Conservation (phyloP, 2,113 vertebrate genomes). For the Murina feae region DNA sequence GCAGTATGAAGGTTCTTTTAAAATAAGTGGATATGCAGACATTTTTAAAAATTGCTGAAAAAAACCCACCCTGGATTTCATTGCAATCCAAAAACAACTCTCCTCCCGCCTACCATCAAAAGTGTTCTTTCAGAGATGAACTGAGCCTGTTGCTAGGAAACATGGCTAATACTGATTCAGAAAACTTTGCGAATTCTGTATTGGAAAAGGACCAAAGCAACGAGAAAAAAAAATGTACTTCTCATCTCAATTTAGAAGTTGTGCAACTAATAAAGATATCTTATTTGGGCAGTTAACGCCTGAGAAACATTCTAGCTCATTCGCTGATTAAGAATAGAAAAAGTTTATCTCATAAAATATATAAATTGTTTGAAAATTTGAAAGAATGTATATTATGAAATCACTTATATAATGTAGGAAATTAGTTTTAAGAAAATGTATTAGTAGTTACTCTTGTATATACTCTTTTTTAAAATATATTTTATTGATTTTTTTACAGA, state of each 20-base stretch:
- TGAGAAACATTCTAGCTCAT: background rate
- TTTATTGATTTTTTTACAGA: too few species aligned
- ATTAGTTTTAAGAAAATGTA: background rate
- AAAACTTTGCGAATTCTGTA: slow-evolving; percentile 73
- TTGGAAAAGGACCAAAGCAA: slow-evolving; percentile 64
- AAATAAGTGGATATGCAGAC: background rate
- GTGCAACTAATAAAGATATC: background rate
- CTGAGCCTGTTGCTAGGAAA: slow-evolving; percentile 80
- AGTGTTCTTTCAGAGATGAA: slow-evolving; percentile 62
- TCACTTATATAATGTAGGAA: background rate
- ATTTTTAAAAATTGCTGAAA: background rate
- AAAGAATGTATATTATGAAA: background rate
- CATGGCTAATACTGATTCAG: slow-evolving; percentile 76
- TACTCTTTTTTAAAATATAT: too few species aligned
- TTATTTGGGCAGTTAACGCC: background rate
- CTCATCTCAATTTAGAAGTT: background rate
- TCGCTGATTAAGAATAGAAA: background rate
- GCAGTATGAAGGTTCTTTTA: background rate
- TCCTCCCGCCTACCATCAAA: slow-evolving; percentile 42
- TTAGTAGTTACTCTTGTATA: background rate
- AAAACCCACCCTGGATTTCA: slow-evolving; percentile 43
- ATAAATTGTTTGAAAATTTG: background rate
- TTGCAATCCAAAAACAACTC: background rate
- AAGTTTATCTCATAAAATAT: background rate
- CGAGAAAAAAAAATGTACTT: background rate